Evolutionary conservation across 2,888 invertebrate genomes (phyloP).

Genomic region (Coelopa pilipes): DNA sequence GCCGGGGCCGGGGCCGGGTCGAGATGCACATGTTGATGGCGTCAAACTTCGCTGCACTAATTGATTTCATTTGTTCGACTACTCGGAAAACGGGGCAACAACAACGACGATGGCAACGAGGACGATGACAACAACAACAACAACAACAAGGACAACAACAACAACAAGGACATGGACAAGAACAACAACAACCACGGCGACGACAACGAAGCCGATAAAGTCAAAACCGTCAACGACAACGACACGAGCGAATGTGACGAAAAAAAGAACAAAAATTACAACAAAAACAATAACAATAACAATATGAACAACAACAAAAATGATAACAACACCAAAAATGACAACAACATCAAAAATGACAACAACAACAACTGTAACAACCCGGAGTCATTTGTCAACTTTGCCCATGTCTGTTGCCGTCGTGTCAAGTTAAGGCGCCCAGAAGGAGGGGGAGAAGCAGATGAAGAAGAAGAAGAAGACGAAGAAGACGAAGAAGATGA

Average conservation of each 20-base stretch:
- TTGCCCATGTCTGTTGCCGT: conserved; percentile 20
- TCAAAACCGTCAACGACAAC: too few species aligned
- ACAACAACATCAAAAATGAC: not conserved
- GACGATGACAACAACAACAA: too few species aligned
- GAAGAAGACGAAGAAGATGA: not conserved
- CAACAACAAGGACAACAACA: not conserved
- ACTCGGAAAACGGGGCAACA: too few species aligned
- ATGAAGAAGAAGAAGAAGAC: not conserved
- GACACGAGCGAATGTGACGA: too few species aligned
- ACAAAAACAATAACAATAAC: too few species aligned
- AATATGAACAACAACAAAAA: too few species aligned
- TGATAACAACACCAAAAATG: not conserved
- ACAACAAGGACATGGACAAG: too few species aligned
- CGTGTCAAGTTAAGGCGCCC: conserved; percentile 7
- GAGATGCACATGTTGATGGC: conserved; percentile 19
- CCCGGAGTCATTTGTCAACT: conserved; percentile 30
- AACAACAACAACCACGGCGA: too few species aligned
- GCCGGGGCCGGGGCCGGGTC: too few species aligned
- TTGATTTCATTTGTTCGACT: conserved; percentile 34
- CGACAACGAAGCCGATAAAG: not conserved
- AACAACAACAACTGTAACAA: conserved; percentile 2
- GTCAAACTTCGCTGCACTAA: conserved; percentile 30
- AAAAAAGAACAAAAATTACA: too few species aligned
- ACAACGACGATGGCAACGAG: too few species aligned
- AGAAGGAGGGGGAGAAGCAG: not conserved